Percentiles rank a stretch among this genome's conserved stretches.
These are phyloP conservation scores for Venturia canescens DNA, from an alignment of 1,140 invertebrate genomes.

Conservation along the genomic window DNA sequence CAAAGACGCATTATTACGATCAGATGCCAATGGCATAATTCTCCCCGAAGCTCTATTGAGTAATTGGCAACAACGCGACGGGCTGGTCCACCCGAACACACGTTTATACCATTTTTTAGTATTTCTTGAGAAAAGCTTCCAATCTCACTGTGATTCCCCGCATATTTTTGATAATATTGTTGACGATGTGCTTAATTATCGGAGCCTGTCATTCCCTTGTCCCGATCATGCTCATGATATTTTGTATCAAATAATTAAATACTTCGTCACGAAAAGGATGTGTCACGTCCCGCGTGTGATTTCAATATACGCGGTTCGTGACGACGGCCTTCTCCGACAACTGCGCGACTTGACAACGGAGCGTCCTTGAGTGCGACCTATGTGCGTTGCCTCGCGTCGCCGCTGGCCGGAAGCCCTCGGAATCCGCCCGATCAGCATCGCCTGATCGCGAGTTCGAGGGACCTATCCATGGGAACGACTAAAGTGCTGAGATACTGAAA, in stretches of 20 bases:
- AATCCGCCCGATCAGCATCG: too few species aligned
- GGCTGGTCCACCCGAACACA: slow-evolving; percentile 15
- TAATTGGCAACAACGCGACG: slow-evolving; percentile 20
- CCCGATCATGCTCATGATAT: slow-evolving; percentile 18
- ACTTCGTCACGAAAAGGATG: slow-evolving; percentile 1
- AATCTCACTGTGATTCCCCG: slow-evolving; percentile 2
- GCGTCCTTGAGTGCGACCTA: too few species aligned
- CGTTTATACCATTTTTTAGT: slow-evolving; percentile 24
- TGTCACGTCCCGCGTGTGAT: too few species aligned
- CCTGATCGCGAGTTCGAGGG: too few species aligned
- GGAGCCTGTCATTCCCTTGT: slow-evolving; percentile 30
- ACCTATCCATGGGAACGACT: too few species aligned
- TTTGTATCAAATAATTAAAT: slow-evolving; percentile 16
- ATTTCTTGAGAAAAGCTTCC: slow-evolving; percentile 28
- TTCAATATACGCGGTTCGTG: too few species aligned
- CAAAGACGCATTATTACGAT: slow-evolving; percentile 24
- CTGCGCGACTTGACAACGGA: too few species aligned
- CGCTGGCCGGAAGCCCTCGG: too few species aligned
- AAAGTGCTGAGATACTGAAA: too few species aligned
- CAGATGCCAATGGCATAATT: not conserved
- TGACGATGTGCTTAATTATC: not conserved
- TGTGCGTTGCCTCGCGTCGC: too few species aligned
- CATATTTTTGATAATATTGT: slow-evolving; percentile 24
- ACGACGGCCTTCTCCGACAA: too few species aligned
- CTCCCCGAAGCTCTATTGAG: slow-evolving; percentile 29